These are phyloP conservation scores for Agelastica alni DNA, from an alignment of 2,888 invertebrate genomes.

Conservation along the genomic window DNA sequence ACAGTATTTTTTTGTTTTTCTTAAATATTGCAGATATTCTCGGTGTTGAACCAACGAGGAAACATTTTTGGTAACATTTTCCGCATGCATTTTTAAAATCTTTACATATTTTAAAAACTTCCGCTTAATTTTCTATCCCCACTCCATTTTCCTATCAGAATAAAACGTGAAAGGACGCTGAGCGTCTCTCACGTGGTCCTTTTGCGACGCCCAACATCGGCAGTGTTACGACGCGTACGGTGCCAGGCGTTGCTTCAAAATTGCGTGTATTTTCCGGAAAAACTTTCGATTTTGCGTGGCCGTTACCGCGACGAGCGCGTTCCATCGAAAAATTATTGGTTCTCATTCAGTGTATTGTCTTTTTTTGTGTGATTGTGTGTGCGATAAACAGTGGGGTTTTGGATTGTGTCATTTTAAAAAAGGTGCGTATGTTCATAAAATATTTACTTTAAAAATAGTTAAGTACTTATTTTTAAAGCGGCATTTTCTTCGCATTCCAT, in stretches of 20 bases:
- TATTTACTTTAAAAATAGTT: too few species aligned
- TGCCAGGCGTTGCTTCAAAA: constrained; percentile 20
- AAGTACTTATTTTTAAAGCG: too few species aligned
- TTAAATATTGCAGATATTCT: too few species aligned
- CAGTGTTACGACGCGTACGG: constrained; percentile 28
- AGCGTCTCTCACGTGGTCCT: constrained; percentile 26
- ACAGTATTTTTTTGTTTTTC: background rate
- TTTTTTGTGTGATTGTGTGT: constrained; percentile 13
- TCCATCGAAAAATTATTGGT: constrained; percentile 11
- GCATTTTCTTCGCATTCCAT: too few species aligned
- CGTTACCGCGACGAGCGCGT: constrained; percentile 4
- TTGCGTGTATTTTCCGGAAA: constrained; percentile 17
- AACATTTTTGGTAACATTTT: too few species aligned
- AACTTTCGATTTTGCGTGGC: constrained; percentile 25
- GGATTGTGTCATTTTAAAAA: constrained; percentile 5
- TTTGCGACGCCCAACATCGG: constrained; percentile 23
- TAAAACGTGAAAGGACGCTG: constrained; percentile 14
- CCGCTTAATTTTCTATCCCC: background rate
- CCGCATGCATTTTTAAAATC: too few species aligned
- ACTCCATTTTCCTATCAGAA: constrained; percentile 6
- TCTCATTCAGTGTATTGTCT: background rate
- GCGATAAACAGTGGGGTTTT: constrained; percentile 7
- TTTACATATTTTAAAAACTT: background rate
- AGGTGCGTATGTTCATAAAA: too few species aligned
- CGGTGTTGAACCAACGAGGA: too few species aligned